These are phyloP conservation scores for Danionella cerebrum DNA, from an alignment of 2,113 vertebrate species.

Conservation along the genomic window DNA sequence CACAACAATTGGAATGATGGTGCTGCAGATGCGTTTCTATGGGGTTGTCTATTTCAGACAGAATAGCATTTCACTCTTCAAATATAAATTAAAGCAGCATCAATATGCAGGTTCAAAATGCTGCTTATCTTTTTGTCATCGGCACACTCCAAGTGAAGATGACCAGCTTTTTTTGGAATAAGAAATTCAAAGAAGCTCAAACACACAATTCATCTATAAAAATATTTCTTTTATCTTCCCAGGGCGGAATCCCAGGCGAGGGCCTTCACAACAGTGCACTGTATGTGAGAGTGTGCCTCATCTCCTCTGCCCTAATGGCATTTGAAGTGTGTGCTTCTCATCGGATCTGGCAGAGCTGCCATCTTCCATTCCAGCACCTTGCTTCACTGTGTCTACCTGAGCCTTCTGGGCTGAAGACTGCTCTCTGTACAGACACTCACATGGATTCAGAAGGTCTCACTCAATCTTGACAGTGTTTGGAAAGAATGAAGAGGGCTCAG, in stretches of 20 bases:
- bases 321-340: constrained; percentile 12
- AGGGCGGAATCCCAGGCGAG: neutral
- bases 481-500: neutral
- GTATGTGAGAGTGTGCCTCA: neutral
- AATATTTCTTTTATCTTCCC: neutral
- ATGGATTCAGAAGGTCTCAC: neutral
- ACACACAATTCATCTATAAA: too few species aligned
- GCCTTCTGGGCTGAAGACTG: neutral
- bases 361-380: neutral
- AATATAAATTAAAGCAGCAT: too few species aligned
- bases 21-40: too few species aligned
- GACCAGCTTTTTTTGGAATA: too few species aligned
- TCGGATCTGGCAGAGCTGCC: neutral
- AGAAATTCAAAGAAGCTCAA: too few species aligned
- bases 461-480: neutral
- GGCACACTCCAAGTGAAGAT: too few species aligned
- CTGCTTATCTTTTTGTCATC: too few species aligned
- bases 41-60: too few species aligned
- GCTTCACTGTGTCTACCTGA: neutral
- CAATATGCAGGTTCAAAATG: too few species aligned
- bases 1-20: too few species aligned
- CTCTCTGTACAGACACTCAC: constrained; percentile 7
- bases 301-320: constrained; percentile 5
- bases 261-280: neutral
- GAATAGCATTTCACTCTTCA: too few species aligned